Evolutionary conservation across 2,113 vertebrate species (phyloP).

Genomic region (Salvator merianae): DNA sequence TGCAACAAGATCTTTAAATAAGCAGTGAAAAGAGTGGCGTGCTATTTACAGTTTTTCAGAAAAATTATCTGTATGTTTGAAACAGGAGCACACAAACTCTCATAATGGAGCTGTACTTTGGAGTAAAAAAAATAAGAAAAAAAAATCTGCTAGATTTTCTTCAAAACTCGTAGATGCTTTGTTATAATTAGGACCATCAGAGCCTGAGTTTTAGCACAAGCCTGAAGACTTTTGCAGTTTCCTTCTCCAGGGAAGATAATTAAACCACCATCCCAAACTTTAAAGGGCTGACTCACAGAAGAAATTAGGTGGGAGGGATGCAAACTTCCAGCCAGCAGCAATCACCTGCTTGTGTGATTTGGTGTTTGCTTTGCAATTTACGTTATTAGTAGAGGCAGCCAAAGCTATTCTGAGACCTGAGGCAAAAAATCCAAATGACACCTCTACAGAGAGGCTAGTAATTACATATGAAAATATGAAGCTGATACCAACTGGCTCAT

Average conservation of each 20-base stretch:
- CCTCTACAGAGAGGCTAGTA: not conserved
- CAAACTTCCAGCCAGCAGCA: not conserved
- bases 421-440: not conserved
- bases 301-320: not conserved
- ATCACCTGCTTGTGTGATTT: not conserved
- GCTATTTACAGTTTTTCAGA: conserved; percentile 17
- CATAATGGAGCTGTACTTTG: not conserved
- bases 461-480: not conserved
- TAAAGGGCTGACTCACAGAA: not conserved
- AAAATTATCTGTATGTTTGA: not conserved
- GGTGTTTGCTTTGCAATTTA: not conserved
- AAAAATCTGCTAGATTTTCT: no score
- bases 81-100: not conserved
- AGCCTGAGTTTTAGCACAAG: not conserved
- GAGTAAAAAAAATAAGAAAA: no score
- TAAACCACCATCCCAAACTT: not conserved
- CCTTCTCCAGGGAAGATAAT: not conserved
- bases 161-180: not conserved
- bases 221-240: not conserved
- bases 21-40: conserved; percentile 26
- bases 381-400: not conserved
- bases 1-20: not conserved
- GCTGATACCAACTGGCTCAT: not conserved
- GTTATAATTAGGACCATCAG: not conserved
- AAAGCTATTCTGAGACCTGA: not conserved